A percentile compares a stretch with the other conserved stretches of the same genome.
Conservation (phyloP, 2,797 vertebrate genomes). For the Basileuterus tristriatus region DNA sequence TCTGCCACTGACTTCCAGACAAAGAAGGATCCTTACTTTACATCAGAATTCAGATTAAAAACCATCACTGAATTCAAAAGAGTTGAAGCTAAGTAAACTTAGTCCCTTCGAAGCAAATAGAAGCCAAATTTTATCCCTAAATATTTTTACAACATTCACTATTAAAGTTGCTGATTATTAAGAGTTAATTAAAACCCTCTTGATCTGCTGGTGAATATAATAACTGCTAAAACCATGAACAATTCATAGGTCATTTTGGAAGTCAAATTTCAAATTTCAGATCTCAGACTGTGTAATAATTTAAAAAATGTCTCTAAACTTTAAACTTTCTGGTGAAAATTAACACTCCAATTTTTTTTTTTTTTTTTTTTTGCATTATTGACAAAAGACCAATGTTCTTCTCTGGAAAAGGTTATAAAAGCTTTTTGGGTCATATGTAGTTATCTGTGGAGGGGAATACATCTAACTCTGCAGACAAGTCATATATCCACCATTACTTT, state of each 20-base stretch:
- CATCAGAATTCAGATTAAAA: background rate
- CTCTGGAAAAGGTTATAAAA: background rate
- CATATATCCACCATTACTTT: background rate
- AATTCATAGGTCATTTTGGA: background rate
- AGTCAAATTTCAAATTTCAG: background rate
- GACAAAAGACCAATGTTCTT: background rate
- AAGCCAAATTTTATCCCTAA: background rate
- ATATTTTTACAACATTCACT: background rate
- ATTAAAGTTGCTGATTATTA: background rate
- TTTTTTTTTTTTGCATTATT: background rate
- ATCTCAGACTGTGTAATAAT: background rate
- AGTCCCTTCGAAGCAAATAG: background rate
- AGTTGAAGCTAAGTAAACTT: background rate
- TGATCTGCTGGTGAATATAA: background rate
- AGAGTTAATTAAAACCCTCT: background rate
- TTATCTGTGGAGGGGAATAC: background rate
- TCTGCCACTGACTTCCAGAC: background rate
- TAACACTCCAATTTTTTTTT: background rate
- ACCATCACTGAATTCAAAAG: background rate
- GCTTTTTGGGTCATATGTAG: background rate
- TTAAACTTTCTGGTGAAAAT: background rate
- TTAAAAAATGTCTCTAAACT: background rate
- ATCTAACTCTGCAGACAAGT: background rate
- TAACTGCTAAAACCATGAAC: background rate
- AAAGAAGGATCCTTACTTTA: background rate